A percentile compares a stretch with the other conserved stretches of the same genome.
phyloP scores from a whole-genome alignment of 2,113 vertebrate species.

The Triplophysa siluroides region DNA sequence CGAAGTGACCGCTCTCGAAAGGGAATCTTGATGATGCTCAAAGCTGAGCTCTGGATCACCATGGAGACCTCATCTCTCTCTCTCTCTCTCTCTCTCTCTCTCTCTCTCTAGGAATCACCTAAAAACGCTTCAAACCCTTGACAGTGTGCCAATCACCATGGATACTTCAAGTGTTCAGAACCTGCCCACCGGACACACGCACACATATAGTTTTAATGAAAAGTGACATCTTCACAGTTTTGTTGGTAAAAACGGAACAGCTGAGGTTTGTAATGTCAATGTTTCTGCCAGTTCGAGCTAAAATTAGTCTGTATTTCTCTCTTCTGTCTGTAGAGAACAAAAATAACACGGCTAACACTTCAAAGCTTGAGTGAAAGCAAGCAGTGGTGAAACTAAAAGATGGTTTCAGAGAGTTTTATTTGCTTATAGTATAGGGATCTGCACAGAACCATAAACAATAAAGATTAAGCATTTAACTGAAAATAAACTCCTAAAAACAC shows the following conservation, averaged over 20 bases:
- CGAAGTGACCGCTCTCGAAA: too few species aligned
- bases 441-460: neutral
- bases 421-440: neutral
- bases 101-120: slow-evolving; percentile 36
- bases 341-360: neutral
- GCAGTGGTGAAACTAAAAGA: neutral
- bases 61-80: slow-evolving; percentile 34
- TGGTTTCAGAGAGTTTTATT: too few species aligned
- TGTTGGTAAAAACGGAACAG: neutral
- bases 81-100: slow-evolving; percentile 29
- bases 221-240: slow-evolving; percentile 38
- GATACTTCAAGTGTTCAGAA: slow-evolving; percentile 32
- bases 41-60: slow-evolving; percentile 24
- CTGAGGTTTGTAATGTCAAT: slow-evolving; percentile 8
- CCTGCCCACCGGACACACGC: slow-evolving; percentile 18
- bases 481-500: too few species aligned
- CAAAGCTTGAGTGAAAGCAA: neutral
- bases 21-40: slow-evolving; percentile 17
- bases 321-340: neutral
- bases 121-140: slow-evolving; percentile 17
- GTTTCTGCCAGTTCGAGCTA: neutral
- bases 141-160: slow-evolving; percentile 37
- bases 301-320: slow-evolving; percentile 4
- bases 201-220: slow-evolving; percentile 16
- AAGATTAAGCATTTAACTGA: too few species aligned